These are phyloP conservation scores for Carcina quercana DNA, from an alignment of 2,888 invertebrate species.

Conservation along the genomic window DNA sequence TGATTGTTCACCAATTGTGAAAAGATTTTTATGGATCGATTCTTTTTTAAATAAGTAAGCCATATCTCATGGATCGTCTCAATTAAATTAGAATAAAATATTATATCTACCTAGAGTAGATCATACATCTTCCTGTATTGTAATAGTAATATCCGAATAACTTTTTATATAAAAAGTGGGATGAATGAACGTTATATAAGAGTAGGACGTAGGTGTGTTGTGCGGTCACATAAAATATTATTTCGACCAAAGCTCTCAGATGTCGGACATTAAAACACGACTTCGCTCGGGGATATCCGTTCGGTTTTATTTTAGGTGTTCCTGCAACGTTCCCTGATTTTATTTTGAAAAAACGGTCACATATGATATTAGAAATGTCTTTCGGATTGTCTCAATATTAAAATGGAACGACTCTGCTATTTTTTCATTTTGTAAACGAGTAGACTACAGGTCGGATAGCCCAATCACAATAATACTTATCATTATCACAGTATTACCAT, in stretches of 20 bases:
- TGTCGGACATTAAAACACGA: constrained; percentile 23
- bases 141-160: not conserved
- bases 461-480: too few species aligned
- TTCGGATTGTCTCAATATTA: too few species aligned
- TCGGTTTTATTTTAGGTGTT: constrained; percentile 24
- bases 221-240: constrained; percentile 20
- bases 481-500: too few species aligned
- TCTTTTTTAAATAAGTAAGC: not conserved
- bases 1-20: too few species aligned
- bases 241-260: constrained; percentile 20
- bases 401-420: too few species aligned
- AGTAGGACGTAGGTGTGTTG: constrained; percentile 6
- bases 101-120: too few species aligned
- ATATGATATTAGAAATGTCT: too few species aligned
- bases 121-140: not conserved
- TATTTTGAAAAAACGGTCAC: too few species aligned
- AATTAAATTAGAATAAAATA: not conserved
- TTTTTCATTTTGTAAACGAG: too few species aligned
- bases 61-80: too few species aligned
- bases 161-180: too few species aligned
- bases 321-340: constrained; percentile 12
- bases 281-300: constrained; percentile 24
- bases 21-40: not conserved
- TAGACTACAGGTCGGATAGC: too few species aligned
- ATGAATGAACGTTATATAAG: not conserved